A percentile compares a stretch with the other conserved stretches of the same genome.
phyloP scores from a whole-genome alignment of 2,113 vertebrate species.

The Parotia lawesii region DNA sequence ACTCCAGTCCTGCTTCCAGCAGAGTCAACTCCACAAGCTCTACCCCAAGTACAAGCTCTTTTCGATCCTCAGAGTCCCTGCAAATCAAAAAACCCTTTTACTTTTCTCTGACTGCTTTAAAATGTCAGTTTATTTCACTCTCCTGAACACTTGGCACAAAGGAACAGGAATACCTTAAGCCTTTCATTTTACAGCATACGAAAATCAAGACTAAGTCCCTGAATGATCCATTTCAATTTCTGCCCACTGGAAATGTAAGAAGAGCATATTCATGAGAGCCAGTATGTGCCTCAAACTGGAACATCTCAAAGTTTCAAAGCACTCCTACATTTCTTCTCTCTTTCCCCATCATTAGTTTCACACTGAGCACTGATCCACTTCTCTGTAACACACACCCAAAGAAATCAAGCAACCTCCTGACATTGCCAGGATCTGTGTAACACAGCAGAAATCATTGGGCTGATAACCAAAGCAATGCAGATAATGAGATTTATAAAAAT shows the following conservation, averaged over 20 bases:
- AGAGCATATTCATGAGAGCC: neutral
- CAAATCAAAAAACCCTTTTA: neutral
- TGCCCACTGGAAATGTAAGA: neutral
- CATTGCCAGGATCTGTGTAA: neutral
- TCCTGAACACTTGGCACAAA: neutral
- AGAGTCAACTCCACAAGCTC: neutral
- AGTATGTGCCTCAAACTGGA: neutral
- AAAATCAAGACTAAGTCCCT: neutral
- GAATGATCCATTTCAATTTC: neutral
- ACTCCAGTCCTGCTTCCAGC: neutral
- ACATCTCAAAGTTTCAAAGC: neutral
- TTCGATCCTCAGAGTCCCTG: neutral
- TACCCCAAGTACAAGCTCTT: neutral
- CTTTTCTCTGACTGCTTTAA: neutral
- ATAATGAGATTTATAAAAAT: neutral
- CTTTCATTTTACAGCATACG: neutral
- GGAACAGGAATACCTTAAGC: neutral
- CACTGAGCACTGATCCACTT: neutral
- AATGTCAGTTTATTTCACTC: neutral
- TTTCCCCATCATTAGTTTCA: neutral
- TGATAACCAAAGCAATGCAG: neutral
- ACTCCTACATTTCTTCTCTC: neutral
- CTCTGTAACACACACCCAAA: neutral
- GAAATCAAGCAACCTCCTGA: neutral
- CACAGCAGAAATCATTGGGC: neutral